Base-by-base conservation (phyloP, 2,113 vertebrate genomes). In the Notothenia coriiceps region DNA sequence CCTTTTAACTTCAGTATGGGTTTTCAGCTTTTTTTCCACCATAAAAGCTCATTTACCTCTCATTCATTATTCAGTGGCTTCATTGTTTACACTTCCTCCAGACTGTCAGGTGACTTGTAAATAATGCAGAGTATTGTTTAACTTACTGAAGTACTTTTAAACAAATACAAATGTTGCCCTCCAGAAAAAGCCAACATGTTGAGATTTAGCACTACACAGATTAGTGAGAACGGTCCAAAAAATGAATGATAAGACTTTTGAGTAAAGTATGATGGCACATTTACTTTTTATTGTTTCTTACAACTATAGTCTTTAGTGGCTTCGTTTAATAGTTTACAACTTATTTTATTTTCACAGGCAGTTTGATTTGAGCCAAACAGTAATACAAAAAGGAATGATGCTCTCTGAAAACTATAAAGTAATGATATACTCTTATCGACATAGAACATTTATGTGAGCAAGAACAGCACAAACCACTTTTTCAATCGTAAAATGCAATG, bases 51-150 rank as follows among this genome's bases (percentile, higher is more conserved):
- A 79, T 81, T 77, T 80, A 61, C 4, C 2, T 2, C 9, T 61
- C 33, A 89, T 85, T 71, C 82, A 62, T 85, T 80, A 84, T 86
- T 85, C 55, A 85, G 67, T 6, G n/a, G 17, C 43, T 65, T 79
- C 54, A 60, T 52, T 81, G 35, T 69, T 33, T 25, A 12, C n/a
- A 56, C 69, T 44, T 72, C 44, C 56, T 64, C 18, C 60, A 67
- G 51, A 52, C 73, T 25, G 47, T 71, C 59, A 69, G 74, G n/a
- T 72, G 9, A 29, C 25, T 46, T 56, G 71, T 71, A 83, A 86
- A 86, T 77, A 85, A 60, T 77, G 59, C 60, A 62, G 5, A 10
- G 50, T 33, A 51, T 61, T 77, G 54, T 67, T 79, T 15, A 43
- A 55, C 29, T 35, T 20, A 50, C 33, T 50, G n/a, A 47, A 50